Base-by-base conservation (phyloP, 2,888 invertebrate genomes). In the Lasioglossum zephyrum region DNA sequence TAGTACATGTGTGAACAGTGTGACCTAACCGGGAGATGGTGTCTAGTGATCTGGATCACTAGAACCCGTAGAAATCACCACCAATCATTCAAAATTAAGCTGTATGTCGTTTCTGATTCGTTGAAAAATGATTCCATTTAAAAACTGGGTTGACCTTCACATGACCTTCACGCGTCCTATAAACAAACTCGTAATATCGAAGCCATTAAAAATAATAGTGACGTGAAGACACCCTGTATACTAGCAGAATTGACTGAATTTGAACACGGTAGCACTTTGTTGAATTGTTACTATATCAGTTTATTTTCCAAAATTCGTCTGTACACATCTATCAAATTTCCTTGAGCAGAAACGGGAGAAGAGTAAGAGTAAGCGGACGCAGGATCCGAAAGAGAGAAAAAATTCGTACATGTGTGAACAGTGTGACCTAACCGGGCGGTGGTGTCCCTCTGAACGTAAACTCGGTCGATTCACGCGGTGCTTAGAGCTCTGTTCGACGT, bases 381-480 rank as follows among this genome's bases (percentile, higher is more conserved):
- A 26, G 41, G 75, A 26, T 70, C 31, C 83, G 74, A 88, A 91
- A 88, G 90, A 89, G 90, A 91, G 91, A 88, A 92, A 92, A 93
- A 93, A 92, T 89, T 86, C 86, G 88, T 89, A 91, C 90, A 93
- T 93, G 93, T 94, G 94, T 94, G 94, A 94, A 94, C 94, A 93
- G 81, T 89, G 92, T 93, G 93, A 93, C 92, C 93, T 83, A 84
- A 85, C 79, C 86, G 86, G 87, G 88, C 84, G 88, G 88, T 87
- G 82, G 79, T 89, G 88, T 88, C 89, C 57, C 84, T 88, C 85
- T 87, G 83, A 81, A 80, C 75, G 79, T 73, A 66, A 63, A 72
- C 79, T 63, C 66, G 84, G 77, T 36, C 82, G 75, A 87, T 82
- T 83, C 57, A 75, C 85, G 87, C 79, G 82, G 63, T 77, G 79